These are phyloP conservation scores for Mastacembelus armatus DNA, from an alignment of 2,797 vertebrate species.

Conservation along the genomic window DNA sequence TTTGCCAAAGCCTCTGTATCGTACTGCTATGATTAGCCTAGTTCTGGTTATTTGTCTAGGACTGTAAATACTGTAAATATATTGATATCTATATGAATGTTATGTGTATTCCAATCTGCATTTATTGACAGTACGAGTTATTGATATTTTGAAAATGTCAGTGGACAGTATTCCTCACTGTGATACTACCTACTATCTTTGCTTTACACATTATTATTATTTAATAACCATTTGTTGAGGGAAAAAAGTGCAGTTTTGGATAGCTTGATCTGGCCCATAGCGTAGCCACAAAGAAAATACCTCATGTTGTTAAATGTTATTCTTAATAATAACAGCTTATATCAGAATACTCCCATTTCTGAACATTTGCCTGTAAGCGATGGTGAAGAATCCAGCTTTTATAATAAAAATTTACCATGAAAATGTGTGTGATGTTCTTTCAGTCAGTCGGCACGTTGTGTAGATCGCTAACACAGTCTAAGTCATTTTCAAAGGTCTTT, in stretches of 20 bases:
- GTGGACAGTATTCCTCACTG: constrained; percentile 85
- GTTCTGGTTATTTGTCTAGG: constrained; percentile 59
- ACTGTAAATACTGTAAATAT: constrained; percentile 85
- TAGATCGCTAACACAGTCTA: no score
- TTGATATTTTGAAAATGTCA: constrained; percentile 80
- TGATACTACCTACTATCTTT: constrained; percentile 84
- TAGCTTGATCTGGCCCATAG: constrained; percentile 70
- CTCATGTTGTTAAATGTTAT: constrained; percentile 79
- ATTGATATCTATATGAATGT: constrained; percentile 85
- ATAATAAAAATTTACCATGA: constrained; percentile 73
- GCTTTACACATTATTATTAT: constrained; percentile 77
- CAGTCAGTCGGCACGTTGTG: no score
- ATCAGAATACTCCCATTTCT: constrained; percentile 67
- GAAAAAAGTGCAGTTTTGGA: constrained; percentile 67
- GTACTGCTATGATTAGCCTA: constrained; percentile 70
- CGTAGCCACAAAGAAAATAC: constrained; percentile 78
- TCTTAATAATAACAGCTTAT: constrained; percentile 69
- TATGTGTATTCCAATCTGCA: constrained; percentile 82
- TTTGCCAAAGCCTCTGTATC: constrained; percentile 85
- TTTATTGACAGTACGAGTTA: constrained; percentile 82
- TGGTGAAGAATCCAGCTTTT: constrained; percentile 66
- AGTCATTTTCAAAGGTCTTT: no score
- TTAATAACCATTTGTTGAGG: constrained; percentile 81
- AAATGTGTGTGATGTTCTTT: background rate
- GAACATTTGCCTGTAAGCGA: constrained; percentile 68